Base-by-base conservation (phyloP, 2,797 vertebrate species). In the Paratrypauchen microcephalus region DNA sequence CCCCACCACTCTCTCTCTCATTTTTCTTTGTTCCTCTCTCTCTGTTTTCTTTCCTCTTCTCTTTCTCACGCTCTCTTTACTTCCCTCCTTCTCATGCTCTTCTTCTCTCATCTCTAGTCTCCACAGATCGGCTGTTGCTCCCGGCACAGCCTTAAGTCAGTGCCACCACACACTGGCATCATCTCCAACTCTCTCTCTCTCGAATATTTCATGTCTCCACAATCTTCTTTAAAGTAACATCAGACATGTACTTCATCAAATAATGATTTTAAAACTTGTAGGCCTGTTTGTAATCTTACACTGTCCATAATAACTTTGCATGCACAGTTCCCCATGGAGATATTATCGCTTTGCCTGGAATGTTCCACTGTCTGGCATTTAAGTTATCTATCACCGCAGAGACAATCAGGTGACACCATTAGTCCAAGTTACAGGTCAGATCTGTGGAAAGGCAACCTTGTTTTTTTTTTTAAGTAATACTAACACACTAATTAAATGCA, bases 101-200 rank as follows among this genome's bases (percentile, higher is more conserved):
- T 16, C 16, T 47, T 47, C 16, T 50, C 48, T 50, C 16, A 5
- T 50, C 48, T n/a, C 48, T 50, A 1, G 16, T 50, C 48, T 50
- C 18, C 48, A 9, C n/a, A 52, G n/a, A 52, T 23, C 74, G 74
- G 77, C 74, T 75, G 77, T 36, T 64, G 67, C 73, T 71, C 28
- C 66, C 26, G 69, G 48, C 59, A 9, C 72, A 56, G 62, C 64
- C 68, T n/a, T 32, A 69, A 69, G 15, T 70, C 28, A 69, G 50
- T 76, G 81, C 78, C 82, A 52, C 23, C n/a, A 66, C 48, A 79
- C 72, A 41, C 75, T 82, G 78, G 70, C 76, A 77, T 68, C 57
- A 82, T 68, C 68, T 52, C 55, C 75, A 21, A 13, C 2, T 26
- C 52, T n/a, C n/a, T n/a, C 6, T 6, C 50, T n/a, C n/a, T 26